Base-by-base conservation (phyloP, 1,140 invertebrate genomes). In the Pteromalus puparum region DNA sequence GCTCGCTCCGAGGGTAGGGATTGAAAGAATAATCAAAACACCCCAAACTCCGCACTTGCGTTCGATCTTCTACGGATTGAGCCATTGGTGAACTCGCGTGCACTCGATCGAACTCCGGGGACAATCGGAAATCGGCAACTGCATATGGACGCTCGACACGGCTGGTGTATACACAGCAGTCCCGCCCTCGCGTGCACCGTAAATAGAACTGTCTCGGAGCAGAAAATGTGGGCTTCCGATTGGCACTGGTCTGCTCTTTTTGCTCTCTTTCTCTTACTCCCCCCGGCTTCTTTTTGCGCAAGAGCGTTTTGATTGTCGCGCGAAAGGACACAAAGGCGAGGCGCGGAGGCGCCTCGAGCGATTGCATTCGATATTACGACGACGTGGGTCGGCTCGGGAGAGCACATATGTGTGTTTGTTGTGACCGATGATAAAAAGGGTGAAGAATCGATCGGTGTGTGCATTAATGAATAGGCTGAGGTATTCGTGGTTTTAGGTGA, bases 221-320 rank as follows among this genome's bases (percentile, higher is more conserved):
- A 65, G 76, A 78, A 78, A 78, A 78, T 78, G 76, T 78, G 76
- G 76, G 76, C 53, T 78, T 78, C 76, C 77, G 61, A 79, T 79
- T 67, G 77, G 21, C 61, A 48, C 26, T 21, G 48, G 15, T 77
- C 75, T 65, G 53, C 53, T n/a, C 53, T 18, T n/a, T 61, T 34
- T 34, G 30, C 4, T 70, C 76, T 53, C 21, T 78, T 28, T 21
- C 48, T 75, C 21, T 4, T 42, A 48, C 21, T 75, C n/a, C n/a
- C n/a, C 38, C 42, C 53, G 53, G 21, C 21, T 61, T 61, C 53
- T 61, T 61, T 79, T 79, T 79, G 61, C 61, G 77, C 61, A 67
- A 68, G 77, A 79, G 18, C 77, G n/a, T 80, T 42, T 80, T 53
- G 65, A 80, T 80, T 70, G 77, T 80, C 77, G 53, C 53, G 53